Percentiles rank a stretch among this genome's conserved stretches.
Conservation (phyloP, 2,113 vertebrate species). For the Callithrix jacchus region DNA sequence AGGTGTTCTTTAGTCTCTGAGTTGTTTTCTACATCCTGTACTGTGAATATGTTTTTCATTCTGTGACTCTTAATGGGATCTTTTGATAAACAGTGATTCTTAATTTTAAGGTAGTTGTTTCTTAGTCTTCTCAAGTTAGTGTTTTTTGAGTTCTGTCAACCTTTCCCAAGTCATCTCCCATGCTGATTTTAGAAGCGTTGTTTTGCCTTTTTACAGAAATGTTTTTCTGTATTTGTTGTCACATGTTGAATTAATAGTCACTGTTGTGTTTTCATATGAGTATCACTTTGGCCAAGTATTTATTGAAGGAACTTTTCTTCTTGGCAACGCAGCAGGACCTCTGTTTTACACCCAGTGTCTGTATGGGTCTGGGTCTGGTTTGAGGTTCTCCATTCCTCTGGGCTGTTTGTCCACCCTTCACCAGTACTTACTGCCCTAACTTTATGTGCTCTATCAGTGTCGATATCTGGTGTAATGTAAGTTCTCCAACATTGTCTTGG, state of each 20-base stretch:
- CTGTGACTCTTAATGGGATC: not conserved
- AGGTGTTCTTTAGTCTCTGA: not conserved
- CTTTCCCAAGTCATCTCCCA: not conserved
- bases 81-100: not conserved
- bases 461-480: fast-evolving
- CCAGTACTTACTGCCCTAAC: fast-evolving
- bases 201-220: not conserved
- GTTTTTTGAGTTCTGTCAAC: not conserved
- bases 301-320: not conserved
- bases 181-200: not conserved
- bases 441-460: fast-evolving
- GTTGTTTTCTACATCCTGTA: not conserved
- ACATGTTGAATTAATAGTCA: fast-evolving
- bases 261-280: not conserved
- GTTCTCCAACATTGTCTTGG: not conserved
- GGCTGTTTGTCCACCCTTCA: not conserved
- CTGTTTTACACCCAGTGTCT: not conserved
- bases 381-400: not conserved
- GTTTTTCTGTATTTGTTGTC: not conserved
- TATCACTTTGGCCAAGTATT: not conserved
- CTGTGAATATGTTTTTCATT: not conserved
- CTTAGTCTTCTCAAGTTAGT: not conserved
- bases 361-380: not conserved
- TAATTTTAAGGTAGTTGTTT: not conserved
- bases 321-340: not conserved